phyloP scores from a whole-genome alignment of 2,888 invertebrate genomes.

The Dolichomitus sp. region DNA sequence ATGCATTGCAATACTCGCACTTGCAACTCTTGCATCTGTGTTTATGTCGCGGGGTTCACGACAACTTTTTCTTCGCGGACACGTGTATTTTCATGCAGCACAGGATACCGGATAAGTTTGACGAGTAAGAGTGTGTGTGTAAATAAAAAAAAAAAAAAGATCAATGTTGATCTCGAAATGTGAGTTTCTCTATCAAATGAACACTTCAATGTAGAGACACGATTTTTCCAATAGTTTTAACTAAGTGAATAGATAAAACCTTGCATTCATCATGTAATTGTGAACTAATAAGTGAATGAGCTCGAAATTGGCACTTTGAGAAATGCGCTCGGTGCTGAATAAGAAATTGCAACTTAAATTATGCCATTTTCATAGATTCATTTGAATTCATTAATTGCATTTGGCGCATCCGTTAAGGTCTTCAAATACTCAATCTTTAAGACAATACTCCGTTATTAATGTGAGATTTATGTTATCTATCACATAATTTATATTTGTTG shows the following conservation, averaged over 20 bases:
- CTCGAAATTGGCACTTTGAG: too few relatives aligned
- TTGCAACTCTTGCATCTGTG: constrained; percentile 40
- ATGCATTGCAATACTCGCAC: constrained; percentile 24
- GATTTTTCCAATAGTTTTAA: background rate
- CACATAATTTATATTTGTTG: too few relatives aligned
- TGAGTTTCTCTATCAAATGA: background rate
- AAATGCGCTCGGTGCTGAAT: too few relatives aligned
- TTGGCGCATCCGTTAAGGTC: too few relatives aligned
- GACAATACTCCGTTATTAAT: too few relatives aligned
- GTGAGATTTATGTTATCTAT: too few relatives aligned
- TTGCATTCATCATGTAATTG: background rate
- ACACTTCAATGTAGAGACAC: background rate
- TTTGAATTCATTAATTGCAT: too few relatives aligned
- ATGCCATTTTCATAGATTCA: too few relatives aligned
- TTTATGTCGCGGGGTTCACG: background rate
- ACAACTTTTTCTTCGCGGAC: constrained; percentile 8
- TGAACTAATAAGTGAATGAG: background rate
- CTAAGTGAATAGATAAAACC: background rate
- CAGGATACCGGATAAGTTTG: background rate
- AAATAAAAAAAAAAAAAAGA: background rate
- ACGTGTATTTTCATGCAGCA: background rate
- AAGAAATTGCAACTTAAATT: too few relatives aligned
- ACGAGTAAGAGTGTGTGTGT: background rate
- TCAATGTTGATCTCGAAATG: background rate
- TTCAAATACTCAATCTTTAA: too few relatives aligned